Percentiles rank a stretch among this genome's conserved stretches.
These are phyloP conservation scores for Acyrthosiphon pisum DNA, from an alignment of 1,140 invertebrate genomes.

Conservation along the genomic window DNA sequence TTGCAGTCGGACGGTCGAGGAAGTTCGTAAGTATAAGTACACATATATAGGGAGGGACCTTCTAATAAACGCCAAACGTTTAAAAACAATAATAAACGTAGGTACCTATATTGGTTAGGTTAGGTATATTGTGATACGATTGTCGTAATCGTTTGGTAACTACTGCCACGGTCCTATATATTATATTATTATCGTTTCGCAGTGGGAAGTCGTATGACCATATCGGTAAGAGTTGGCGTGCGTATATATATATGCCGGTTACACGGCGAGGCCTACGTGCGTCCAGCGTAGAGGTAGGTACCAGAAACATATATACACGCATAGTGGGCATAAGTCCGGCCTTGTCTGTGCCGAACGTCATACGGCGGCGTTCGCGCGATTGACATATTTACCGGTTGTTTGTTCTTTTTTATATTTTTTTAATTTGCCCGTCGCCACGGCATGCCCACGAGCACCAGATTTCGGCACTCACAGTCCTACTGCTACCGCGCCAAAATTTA, in stretches of 20 bases:
- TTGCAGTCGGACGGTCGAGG: neutral
- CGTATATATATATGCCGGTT: neutral
- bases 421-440: neutral
- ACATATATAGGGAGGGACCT: neutral
- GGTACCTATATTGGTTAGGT: no score
- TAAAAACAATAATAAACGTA: neutral
- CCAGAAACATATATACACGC: neutral
- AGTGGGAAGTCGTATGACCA: conserved; percentile 54
- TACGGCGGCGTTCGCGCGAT: neutral
- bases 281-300: neutral
- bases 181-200: conserved; percentile 15
- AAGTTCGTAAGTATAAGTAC: neutral
- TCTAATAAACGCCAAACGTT: neutral
- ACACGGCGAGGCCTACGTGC: conserved; percentile 45
- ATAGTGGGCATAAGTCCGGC: conserved; percentile 23
- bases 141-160: conserved; percentile 35
- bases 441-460: neutral
- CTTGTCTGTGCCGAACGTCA: conserved; percentile 39
- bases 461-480: neutral
- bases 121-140: neutral
- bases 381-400: conserved; percentile 38
- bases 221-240: conserved; percentile 43
- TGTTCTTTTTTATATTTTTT: neutral
- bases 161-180: conserved; percentile 17
- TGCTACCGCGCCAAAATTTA: neutral